Evolutionary conservation across 2,797 vertebrate species (phyloP).

Genomic region (Rhincodon typus): DNA sequence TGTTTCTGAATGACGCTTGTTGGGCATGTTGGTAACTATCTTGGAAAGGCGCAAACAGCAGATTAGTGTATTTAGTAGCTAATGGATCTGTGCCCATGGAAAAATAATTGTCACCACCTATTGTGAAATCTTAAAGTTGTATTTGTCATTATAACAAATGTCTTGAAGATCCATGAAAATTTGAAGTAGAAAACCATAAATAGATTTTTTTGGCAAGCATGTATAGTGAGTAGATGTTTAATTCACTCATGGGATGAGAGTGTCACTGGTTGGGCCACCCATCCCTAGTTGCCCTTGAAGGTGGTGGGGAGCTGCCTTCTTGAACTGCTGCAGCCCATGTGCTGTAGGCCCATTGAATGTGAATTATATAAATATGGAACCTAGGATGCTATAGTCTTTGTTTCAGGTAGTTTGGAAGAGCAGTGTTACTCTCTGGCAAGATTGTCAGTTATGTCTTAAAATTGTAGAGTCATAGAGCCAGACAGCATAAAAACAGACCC

Average conservation of each 20-base stretch:
- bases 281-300: no score
- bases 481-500: no score
- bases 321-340: no score
- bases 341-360: no score
- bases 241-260: no score
- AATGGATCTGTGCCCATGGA: neutral
- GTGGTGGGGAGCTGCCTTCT: no score
- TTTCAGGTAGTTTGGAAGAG: neutral
- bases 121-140: constrained; percentile 1
- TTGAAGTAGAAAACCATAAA: neutral
- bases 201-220: neutral
- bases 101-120: constrained; percentile 12
- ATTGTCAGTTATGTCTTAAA: neutral
- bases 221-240: neutral
- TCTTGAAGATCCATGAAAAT: neutral
- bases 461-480: no score
- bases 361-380: neutral
- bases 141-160: neutral
- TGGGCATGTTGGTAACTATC: neutral
- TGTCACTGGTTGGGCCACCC: no score
- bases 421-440: neutral
- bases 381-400: neutral
- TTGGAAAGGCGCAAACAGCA: neutral
- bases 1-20: constrained; percentile 22
- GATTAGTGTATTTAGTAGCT: neutral